A percentile compares a stretch with the other conserved stretches of the same genome.
These are phyloP conservation scores for Cynodonichthys magdalenae DNA, from an alignment of 2,797 vertebrate genomes.

Conservation along the genomic window DNA sequence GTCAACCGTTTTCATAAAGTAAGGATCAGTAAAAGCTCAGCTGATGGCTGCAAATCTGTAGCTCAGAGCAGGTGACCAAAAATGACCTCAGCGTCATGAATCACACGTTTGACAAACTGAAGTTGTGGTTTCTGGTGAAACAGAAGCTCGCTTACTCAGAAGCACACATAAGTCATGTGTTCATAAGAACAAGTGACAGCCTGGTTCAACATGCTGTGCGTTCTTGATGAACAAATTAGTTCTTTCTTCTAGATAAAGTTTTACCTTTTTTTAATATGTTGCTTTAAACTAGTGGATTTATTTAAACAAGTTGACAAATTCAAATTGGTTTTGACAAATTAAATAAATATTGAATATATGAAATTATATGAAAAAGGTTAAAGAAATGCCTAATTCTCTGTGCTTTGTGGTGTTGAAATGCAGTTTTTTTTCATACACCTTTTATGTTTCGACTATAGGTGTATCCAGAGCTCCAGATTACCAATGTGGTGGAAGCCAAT, in stretches of 20 bases:
- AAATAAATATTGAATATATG: too few species aligned
- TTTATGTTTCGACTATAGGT: constrained; percentile 78
- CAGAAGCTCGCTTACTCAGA: background rate
- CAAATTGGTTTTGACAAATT: too few species aligned
- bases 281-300: background rate
- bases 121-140: background rate
- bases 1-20: too few species aligned
- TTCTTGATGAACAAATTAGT: too few species aligned
- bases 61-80: background rate
- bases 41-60: background rate
- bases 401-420: background rate
- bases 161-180: background rate
- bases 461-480: constrained; percentile 96
- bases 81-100: constrained; percentile 1
- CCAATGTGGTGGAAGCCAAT: constrained; percentile 96
- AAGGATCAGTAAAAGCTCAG: background rate
- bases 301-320: too few species aligned
- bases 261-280: background rate
- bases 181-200: background rate
- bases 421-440: background rate
- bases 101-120: background rate
- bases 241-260: background rate
- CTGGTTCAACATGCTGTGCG: too few species aligned
- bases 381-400: too few species aligned
- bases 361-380: too few species aligned